A percentile compares a stretch with the other conserved stretches of the same genome.
These are phyloP conservation scores for Barnardius zonarius DNA, from an alignment of 2,113 vertebrate species.

Conservation along the genomic window DNA sequence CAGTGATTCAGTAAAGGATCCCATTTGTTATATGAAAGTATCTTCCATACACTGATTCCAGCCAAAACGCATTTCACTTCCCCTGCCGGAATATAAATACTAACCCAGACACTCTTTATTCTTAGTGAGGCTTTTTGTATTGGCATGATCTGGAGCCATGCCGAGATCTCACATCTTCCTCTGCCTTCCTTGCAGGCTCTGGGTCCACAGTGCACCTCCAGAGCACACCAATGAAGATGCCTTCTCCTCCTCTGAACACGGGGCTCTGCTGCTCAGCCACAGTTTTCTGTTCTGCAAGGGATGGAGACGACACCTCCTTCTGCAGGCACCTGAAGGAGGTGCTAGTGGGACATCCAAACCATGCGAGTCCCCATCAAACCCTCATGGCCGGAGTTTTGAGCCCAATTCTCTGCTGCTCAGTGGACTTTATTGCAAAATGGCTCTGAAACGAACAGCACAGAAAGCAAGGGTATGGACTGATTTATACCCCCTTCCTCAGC, in stretches of 20 bases:
- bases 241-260: accelerated
- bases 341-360: not conserved
- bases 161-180: not conserved
- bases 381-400: not conserved
- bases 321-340: not conserved
- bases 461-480: accelerated
- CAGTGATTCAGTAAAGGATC: not conserved
- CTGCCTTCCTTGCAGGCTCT: not conserved
- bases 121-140: not conserved
- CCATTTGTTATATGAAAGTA: constrained; percentile 11
- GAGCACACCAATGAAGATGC: not conserved
- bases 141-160: not conserved
- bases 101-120: constrained; percentile 21
- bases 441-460: not conserved
- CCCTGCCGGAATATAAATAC: constrained; percentile 32
- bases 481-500: not conserved
- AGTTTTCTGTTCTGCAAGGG: not conserved
- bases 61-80: constrained; percentile 43
- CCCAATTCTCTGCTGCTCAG: not conserved
- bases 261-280: not conserved
- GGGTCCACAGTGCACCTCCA: not conserved
- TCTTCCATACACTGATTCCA: not conserved
- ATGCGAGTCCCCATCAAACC: not conserved
- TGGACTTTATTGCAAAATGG: not conserved
- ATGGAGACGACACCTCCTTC: not conserved